Evolutionary conservation across 2,888 invertebrate species (phyloP), one percentile per base, ranked within the genome.

Genomic region (Leucophenga maculata): DNA sequence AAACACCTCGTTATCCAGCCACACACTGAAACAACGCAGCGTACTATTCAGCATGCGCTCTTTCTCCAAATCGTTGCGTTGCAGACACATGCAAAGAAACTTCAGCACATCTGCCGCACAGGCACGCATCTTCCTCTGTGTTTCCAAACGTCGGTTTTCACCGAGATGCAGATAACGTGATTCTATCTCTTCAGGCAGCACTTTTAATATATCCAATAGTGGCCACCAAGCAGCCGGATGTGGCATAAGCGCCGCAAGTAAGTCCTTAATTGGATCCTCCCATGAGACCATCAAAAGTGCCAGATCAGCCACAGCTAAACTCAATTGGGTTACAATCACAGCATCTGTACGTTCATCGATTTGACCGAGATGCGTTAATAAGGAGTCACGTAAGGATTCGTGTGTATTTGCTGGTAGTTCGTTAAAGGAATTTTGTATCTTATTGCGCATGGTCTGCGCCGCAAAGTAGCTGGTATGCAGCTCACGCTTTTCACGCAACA

Each of bases 381-480:
- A 89, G 0, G 99, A 98, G 89, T 98, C 96, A 76, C 98, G 90
- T 31, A 99, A 90, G 0, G 97, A 95, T 77, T 91, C 90, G 78
- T 97, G 94, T 6, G 97, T 94, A 77, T 94, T 94, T 8, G 91
- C 86, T 0, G 98, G 98, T 74, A 99, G 89, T 88, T 99, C 98
- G 79, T 96, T 94, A 86, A 99, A 95, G 70, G 94, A 95, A 74
- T 93, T 92, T 86, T 96, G 96, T 65, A 97, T 97, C 91, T 99
- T 99, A 31, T 95, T 95, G 80, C 98, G 92, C 94, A 99, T 96
- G 1, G 99, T 99, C 89, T 99, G 99, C 13, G 99, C 98, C 62
- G 98, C 99, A 90, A 99, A 99, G 87, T 98, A 98, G 89, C 97
- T 97, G 3, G 97, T 96, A 83, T 97, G 94, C 74, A 96, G 89